Conservation (phyloP, 2,888 invertebrate species). For the Agonum fuliginosum region DNA sequence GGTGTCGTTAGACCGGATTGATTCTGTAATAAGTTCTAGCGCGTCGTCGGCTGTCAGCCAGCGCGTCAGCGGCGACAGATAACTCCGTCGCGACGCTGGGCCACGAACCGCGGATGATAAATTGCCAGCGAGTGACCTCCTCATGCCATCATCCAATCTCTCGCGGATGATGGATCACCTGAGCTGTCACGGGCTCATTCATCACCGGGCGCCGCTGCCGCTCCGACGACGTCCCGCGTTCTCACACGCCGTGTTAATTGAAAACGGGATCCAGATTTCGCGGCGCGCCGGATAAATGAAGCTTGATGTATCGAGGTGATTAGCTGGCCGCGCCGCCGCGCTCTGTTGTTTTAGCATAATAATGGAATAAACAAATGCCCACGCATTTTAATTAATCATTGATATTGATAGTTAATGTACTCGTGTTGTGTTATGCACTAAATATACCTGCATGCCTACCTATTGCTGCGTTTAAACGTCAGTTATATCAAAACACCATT, state of each 20-base stretch:
- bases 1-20: conserved; percentile 1
- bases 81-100: conserved; percentile 47
- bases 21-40: conserved; percentile 4
- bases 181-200: conserved; percentile 71
- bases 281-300: conserved; percentile 15
- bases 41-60: conserved; percentile 38
- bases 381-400: conserved; percentile 31
- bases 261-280: conserved; percentile 49
- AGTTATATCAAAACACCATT: neutral
- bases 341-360: conserved; percentile 37
- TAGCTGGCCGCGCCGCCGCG: neutral
- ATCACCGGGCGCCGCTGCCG: conserved; percentile 69
- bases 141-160: conserved; percentile 71
- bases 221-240: conserved; percentile 63
- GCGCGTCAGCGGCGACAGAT: conserved; percentile 44
- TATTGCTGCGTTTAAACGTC: neutral
- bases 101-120: conserved; percentile 67
- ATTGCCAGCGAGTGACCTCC: conserved; percentile 70
- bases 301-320: conserved; percentile 45
- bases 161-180: conserved; percentile 73
- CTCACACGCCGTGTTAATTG: conserved; percentile 34
- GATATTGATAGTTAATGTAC: conserved; percentile 33
- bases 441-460: neutral
- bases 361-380: conserved; percentile 39
- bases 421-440: neutral